A percentile compares a stretch with the other conserved stretches of the same genome.
These are phyloP conservation scores for Hippocampus kuda DNA, from an alignment of 2,797 vertebrate genomes.

Conservation along the genomic window DNA sequence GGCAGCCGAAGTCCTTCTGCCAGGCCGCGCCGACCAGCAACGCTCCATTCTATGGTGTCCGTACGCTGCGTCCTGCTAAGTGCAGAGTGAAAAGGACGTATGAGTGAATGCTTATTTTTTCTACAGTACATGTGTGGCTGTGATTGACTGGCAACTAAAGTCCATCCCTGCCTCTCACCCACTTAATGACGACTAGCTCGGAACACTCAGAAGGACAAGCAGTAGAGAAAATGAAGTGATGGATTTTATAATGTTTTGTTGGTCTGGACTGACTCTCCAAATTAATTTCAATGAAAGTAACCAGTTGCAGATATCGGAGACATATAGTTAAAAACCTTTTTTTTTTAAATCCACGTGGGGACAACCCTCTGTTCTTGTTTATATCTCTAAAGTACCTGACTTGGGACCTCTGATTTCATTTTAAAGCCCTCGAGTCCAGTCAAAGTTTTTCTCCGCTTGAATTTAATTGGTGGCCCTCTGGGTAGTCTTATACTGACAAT, in stretches of 20 bases:
- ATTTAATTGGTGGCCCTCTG: constrained; percentile 56
- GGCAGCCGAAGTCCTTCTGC: no score
- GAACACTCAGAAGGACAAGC: no score
- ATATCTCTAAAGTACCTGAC: constrained; percentile 26
- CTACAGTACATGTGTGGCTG: no score
- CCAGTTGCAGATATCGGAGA: background rate
- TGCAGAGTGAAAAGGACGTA: no score
- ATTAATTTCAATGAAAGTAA: background rate
- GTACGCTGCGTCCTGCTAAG: no score
- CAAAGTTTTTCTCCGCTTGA: constrained; percentile 36
- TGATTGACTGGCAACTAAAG: no score
- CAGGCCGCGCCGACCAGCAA: no score
- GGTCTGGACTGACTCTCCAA: background rate
- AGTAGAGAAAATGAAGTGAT: background rate
- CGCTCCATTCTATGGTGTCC: no score
- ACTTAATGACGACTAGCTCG: no score
- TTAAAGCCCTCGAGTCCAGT: constrained; percentile 34
- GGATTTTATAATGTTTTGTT: background rate
- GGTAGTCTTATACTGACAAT: constrained; percentile 50
- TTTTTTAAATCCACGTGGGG: background rate
- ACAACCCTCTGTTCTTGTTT: constrained; percentile 9
- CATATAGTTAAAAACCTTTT: background rate
- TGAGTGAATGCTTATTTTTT: no score
- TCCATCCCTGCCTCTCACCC: no score
- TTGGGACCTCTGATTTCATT: constrained; percentile 20